phyloP scores from a whole-genome alignment of 2,797 vertebrate species.

The Coregonus ussuriensis region DNA sequence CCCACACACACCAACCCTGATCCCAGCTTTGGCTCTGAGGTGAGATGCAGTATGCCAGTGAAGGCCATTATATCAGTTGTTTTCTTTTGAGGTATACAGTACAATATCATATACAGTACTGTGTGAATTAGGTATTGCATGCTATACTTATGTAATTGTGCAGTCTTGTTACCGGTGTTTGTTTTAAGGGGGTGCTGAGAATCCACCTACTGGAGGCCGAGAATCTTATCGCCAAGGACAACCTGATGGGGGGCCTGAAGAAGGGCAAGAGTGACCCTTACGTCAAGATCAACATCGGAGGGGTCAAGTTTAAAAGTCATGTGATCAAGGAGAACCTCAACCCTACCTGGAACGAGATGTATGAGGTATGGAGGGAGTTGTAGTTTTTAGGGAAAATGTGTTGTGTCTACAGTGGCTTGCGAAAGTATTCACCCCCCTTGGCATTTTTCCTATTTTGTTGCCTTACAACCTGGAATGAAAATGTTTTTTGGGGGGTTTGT shows the following conservation, averaged over 20 bases:
- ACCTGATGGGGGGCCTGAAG: constrained; percentile 77
- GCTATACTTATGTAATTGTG: background rate
- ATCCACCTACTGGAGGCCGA: constrained; percentile 88
- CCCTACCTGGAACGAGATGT: constrained; percentile 90
- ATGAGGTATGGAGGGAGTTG: constrained; percentile 76
- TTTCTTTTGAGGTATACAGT: background rate
- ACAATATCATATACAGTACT: background rate
- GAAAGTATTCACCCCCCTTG: too few relatives aligned
- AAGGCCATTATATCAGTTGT: background rate
- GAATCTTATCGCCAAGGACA: constrained; percentile 87
- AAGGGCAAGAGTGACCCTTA: constrained; percentile 95
- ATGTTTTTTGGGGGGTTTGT: too few relatives aligned
- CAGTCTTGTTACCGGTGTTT: constrained; percentile 1
- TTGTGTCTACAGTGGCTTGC: background rate
- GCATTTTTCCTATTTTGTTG: too few relatives aligned
- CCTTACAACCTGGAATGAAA: too few relatives aligned
- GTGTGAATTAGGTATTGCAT: background rate
- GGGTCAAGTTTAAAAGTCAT: constrained; percentile 75
- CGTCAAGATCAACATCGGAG: constrained; percentile 76
- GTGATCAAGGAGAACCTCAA: constrained; percentile 88
- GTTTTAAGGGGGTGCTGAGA: constrained; percentile 82
- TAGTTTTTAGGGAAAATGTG: background rate
- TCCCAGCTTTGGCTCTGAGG: constrained; percentile 82
- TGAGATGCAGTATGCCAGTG: constrained; percentile 45
- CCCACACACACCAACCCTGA: constrained; percentile 78